phyloP scores from a whole-genome alignment of 2,797 vertebrate species.

The Bovichtus diacanthus region DNA sequence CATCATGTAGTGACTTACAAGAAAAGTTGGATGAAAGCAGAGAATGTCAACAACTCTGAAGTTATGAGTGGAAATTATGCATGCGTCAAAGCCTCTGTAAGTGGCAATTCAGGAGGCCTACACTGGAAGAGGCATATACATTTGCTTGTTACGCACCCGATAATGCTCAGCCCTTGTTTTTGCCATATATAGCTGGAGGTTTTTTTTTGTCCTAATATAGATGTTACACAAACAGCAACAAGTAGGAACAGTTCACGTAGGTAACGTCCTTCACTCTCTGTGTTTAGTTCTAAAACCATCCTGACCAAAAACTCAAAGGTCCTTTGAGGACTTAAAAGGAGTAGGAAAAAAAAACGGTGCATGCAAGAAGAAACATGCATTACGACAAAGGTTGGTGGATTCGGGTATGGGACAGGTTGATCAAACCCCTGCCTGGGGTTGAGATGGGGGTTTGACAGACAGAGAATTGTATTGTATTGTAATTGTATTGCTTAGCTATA shows the following conservation, averaged over 20 bases:
- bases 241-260: not conserved
- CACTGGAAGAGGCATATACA: slow-evolving; percentile 17
- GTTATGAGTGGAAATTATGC: slow-evolving; percentile 51
- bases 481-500: not conserved
- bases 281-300: not conserved
- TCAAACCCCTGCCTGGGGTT: not conserved
- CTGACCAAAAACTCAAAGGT: slow-evolving; percentile 8
- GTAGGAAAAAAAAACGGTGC: not conserved
- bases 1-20: slow-evolving; percentile 46
- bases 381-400: not conserved
- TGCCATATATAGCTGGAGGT: not conserved
- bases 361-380: not conserved
- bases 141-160: slow-evolving; percentile 20
- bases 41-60: slow-evolving; percentile 59
- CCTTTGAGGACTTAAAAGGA: not conserved
- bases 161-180: slow-evolving; percentile 18
- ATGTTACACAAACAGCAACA: not conserved
- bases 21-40: slow-evolving; percentile 58
- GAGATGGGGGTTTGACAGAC: not conserved
- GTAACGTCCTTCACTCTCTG: not conserved
- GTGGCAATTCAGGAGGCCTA: slow-evolving; percentile 32
- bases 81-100: slow-evolving; percentile 30
- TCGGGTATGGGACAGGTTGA: not conserved
- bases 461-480: not conserved
- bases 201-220: slow-evolving; percentile 23